phyloP scores from a whole-genome alignment of 2,113 vertebrate genomes.

The Chiloscyllium plagiosum region DNA sequence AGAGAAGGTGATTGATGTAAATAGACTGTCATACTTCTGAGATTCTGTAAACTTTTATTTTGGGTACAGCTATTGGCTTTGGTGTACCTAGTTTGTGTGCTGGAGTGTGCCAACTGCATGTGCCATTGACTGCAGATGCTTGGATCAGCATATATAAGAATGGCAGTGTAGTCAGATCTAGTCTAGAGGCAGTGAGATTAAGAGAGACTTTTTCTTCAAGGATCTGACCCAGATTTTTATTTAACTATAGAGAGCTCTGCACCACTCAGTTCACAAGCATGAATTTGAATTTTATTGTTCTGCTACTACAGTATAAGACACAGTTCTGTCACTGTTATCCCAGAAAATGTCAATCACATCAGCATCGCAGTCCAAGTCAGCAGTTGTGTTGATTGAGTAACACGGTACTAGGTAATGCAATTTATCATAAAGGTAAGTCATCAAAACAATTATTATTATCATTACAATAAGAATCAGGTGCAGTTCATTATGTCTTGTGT shows the following conservation, averaged over 20 bases:
- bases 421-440: neutral
- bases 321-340: constrained; percentile 46
- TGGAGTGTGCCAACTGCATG: too few relatives aligned
- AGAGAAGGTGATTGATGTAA: too few relatives aligned
- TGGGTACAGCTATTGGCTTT: neutral
- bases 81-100: too few relatives aligned
- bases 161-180: too few relatives aligned
- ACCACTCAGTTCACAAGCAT: too few relatives aligned
- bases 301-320: constrained; percentile 51
- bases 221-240: neutral
- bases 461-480: neutral
- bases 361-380: constrained; percentile 49
- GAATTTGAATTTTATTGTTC: neutral
- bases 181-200: neutral
- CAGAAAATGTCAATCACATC: constrained; percentile 53
- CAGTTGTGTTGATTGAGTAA: constrained; percentile 47
- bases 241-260: neutral
- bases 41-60: neutral
- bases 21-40: neutral
- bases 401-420: constrained; percentile 52
- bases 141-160: too few relatives aligned
- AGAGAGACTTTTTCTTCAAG: neutral
- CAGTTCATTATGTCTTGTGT: neutral
- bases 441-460: neutral
- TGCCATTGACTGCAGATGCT: too few relatives aligned